Conservation (phyloP, 2,797 vertebrate genomes). For the Eulemur rubriventer region DNA sequence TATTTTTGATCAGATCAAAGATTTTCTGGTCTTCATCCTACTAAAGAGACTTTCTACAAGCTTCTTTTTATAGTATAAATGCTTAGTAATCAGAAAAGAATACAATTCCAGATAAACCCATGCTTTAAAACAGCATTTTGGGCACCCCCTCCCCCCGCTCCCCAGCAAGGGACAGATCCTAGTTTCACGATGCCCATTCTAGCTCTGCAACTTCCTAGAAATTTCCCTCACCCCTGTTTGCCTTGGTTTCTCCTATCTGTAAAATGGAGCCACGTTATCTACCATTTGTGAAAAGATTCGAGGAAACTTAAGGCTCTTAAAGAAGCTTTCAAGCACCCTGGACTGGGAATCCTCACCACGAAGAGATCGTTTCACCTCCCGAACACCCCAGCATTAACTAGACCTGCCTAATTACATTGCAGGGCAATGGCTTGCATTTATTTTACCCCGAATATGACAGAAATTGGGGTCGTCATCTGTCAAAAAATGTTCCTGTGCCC, state of each 20-base stretch:
- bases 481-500: background rate
- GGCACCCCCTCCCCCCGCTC: accelerated
- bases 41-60: background rate
- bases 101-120: background rate
- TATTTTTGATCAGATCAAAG: conserved; percentile 32
- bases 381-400: background rate
- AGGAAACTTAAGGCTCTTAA: background rate
- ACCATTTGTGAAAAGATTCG: background rate
- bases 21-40: conserved; percentile 44
- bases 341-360: background rate
- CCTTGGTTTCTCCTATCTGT: background rate
- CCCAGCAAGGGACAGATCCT: background rate
- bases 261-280: background rate
- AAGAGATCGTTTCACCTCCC: background rate
- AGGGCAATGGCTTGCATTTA: background rate
- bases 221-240: background rate
- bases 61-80: conserved; percentile 21
- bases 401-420: background rate
- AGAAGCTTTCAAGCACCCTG: background rate
- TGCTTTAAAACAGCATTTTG: background rate
- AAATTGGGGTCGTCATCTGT: conserved; percentile 51
- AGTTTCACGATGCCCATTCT: background rate
- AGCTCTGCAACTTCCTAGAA: background rate
- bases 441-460: conserved; percentile 29
- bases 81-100: background rate